phyloP scores from a whole-genome alignment of 2,888 invertebrate species.

The Campaea margaritaria region DNA sequence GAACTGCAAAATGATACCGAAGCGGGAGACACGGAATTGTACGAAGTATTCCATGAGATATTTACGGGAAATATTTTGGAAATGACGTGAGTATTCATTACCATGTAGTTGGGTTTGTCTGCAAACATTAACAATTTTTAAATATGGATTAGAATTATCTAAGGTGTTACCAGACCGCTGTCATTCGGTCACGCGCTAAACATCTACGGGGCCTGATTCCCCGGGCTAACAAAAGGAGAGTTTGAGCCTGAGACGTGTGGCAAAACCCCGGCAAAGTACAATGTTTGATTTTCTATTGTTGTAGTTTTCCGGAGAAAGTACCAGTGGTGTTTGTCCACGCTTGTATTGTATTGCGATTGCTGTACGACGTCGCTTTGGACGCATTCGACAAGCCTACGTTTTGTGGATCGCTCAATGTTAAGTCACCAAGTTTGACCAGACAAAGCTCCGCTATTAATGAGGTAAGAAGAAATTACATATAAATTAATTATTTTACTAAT shows the following conservation, averaged over 20 bases:
- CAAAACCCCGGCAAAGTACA: no score
- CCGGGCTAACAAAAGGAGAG: no score
- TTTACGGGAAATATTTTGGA: slow-evolving; percentile 92
- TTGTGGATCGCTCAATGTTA: slow-evolving; percentile 87
- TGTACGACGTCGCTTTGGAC: slow-evolving; percentile 98
- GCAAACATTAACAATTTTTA: no score
- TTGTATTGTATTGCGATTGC: slow-evolving; percentile 92
- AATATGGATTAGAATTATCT: no score
- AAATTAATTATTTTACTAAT: no score
- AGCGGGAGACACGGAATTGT: slow-evolving; percentile 71
- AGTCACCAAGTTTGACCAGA: slow-evolving; percentile 87
- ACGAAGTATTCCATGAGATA: slow-evolving; percentile 88
- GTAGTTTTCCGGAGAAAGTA: slow-evolving; percentile 89
- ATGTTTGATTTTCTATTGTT: slow-evolving; percentile 30
- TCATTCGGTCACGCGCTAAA: no score
- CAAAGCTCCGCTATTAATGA: slow-evolving; percentile 87
- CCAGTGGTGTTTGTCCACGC: slow-evolving; percentile 93
- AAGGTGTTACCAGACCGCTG: no score
- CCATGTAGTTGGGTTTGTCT: no score
- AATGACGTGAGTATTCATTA: slow-evolving; percentile 81
- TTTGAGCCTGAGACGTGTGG: no score
- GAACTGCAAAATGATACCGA: slow-evolving; percentile 76
- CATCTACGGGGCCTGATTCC: no score
- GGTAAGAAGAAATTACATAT: slow-evolving; percentile 60
- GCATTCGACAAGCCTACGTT: slow-evolving; percentile 95